Evolutionary conservation across 2,113 vertebrate genomes (phyloP).

Genomic region (Furnarius figulus): DNA sequence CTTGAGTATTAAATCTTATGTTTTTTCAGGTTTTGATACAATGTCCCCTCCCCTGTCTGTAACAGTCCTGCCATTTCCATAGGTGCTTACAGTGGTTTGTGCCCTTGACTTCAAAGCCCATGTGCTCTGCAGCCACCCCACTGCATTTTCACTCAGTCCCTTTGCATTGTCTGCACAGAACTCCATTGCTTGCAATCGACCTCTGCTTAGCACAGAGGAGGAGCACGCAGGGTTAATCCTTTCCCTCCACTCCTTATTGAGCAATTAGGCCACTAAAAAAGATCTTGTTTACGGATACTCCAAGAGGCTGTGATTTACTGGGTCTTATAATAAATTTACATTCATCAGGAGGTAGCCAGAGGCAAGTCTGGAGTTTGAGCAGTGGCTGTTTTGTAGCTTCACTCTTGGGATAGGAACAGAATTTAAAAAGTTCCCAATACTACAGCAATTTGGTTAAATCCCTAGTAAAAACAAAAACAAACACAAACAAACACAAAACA

Average conservation of each 20-base stretch:
- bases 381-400: slow-evolving; percentile 6
- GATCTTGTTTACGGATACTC: slow-evolving; percentile 8
- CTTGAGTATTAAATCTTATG: neutral
- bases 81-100: neutral
- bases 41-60: neutral
- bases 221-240: neutral
- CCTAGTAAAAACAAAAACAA: neutral
- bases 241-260: neutral
- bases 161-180: neutral
- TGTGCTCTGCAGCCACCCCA: neutral
- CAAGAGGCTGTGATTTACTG: neutral
- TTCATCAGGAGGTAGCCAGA: neutral
- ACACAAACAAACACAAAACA: too few relatives aligned
- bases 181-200: neutral
- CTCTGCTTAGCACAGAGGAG: neutral
- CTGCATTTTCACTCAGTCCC: neutral
- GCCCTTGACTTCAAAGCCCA: neutral
- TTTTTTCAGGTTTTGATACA: neutral
- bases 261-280: slow-evolving; percentile 7
- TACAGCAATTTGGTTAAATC: neutral
- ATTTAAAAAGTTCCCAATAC: neutral
- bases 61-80: neutral
- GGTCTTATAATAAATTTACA: slow-evolving; percentile 3
- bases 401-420: neutral
- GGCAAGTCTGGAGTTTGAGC: slow-evolving; percentile 7